Evolutionary conservation across 2,113 vertebrate genomes (phyloP).

Genomic region (Anarhynchus alexandrinus): DNA sequence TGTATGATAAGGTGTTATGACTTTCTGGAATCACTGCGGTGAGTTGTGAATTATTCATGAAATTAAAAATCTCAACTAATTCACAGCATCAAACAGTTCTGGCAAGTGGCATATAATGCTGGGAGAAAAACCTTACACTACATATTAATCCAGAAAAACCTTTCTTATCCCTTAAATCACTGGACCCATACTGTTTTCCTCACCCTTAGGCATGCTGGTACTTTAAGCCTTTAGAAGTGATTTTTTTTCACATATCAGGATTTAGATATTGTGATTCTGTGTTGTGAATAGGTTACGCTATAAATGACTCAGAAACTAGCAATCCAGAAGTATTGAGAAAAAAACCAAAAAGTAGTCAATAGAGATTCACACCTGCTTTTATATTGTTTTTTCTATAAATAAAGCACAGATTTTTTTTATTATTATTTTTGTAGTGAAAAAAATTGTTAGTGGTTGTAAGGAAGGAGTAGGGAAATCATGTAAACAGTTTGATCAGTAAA

Average conservation of each 20-base stretch:
- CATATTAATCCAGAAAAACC: not conserved
- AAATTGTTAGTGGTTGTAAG: not conserved
- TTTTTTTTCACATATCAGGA: not conserved
- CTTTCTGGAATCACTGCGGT: constrained; percentile 32
- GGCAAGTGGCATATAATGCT: not conserved
- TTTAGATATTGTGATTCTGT: not conserved
- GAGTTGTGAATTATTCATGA: constrained; percentile 53
- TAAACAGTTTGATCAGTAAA: not conserved
- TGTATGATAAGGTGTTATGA: constrained; percentile 18
- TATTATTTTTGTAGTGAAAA: not conserved
- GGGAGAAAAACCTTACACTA: not conserved
- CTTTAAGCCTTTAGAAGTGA: not conserved
- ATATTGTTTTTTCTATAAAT: not conserved
- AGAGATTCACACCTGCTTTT: not conserved
- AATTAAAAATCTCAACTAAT: constrained; percentile 44
- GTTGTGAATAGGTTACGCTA: not conserved
- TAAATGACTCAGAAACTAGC: not conserved
- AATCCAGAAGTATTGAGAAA: not conserved
- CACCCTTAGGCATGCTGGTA: not conserved
- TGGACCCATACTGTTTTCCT: not conserved
- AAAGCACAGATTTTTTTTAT: not conserved
- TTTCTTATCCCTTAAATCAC: not conserved
- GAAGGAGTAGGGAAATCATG: not conserved
- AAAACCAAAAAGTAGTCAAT: not conserved
- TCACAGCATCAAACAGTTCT: constrained; percentile 28